Evolutionary conservation across 2,797 vertebrate genomes (phyloP).

Genomic region (Peromyscus eremicus): DNA sequence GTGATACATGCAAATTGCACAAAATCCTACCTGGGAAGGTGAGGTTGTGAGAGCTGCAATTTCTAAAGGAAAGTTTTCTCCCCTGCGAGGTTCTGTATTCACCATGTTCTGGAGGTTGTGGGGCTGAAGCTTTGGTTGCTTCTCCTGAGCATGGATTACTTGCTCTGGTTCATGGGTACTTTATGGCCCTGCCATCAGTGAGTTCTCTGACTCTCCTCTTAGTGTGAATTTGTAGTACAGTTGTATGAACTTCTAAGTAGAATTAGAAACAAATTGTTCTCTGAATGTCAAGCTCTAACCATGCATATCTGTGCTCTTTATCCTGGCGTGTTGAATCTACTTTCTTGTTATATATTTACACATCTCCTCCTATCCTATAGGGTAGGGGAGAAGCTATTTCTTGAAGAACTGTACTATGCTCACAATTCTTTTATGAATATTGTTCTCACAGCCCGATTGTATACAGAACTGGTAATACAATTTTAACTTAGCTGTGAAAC

Average conservation of each 20-base stretch:
- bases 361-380: not conserved
- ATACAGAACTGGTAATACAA: not conserved
- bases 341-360: not conserved
- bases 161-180: too few relatives aligned
- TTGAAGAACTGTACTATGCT: not conserved
- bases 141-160: not conserved
- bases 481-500: not conserved
- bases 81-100: not conserved
- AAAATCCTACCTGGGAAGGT: not conserved
- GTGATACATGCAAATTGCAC: not conserved
- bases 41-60: not conserved
- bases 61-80: not conserved
- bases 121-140: not conserved
- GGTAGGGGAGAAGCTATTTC: not conserved
- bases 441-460: not conserved
- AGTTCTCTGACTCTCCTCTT: not conserved
- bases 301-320: not conserved
- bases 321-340: not conserved
- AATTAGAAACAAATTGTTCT: not conserved
- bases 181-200: not conserved
- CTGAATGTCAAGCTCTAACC: not conserved
- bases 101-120: not conserved
- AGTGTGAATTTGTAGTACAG: not conserved
- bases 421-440: not conserved
- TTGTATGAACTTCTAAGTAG: not conserved